A percentile compares a stretch with the other conserved stretches of the same genome.
Conservation (phyloP, 2,888 invertebrate genomes). For the Onthophagus sagittarius region DNA sequence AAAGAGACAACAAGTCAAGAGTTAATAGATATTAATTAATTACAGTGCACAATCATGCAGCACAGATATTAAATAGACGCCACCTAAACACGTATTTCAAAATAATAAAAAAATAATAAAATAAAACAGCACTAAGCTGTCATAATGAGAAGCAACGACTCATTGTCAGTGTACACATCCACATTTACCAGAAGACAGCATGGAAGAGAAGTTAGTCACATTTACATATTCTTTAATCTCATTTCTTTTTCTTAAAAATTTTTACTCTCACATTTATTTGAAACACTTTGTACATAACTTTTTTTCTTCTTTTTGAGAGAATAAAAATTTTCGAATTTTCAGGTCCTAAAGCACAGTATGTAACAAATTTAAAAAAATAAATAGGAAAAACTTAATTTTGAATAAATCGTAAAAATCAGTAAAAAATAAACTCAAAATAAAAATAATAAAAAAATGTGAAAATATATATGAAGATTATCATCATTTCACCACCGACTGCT, state of each 20-base stretch:
- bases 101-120: background rate
- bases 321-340: background rate
- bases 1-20: background rate
- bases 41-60: constrained; percentile 41
- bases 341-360: constrained; percentile 5
- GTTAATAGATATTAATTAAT: constrained; percentile 1
- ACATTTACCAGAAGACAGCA: constrained; percentile 27
- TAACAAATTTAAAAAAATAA: background rate
- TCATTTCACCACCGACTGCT: constrained; percentile 12
- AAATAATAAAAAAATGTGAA: background rate
- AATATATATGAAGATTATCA: background rate
- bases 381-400: background rate
- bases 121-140: constrained; percentile 25
- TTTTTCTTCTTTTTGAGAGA: background rate
- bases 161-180: constrained; percentile 24
- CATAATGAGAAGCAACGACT: constrained; percentile 22
- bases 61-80: constrained; percentile 37
- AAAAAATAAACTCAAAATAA: background rate
- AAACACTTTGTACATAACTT: too few species aligned
- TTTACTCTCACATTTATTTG: background rate
- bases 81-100: constrained; percentile 19
- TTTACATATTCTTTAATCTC: constrained; percentile 13
- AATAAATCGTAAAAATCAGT: constrained; percentile 5
- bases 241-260: background rate
- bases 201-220: constrained; percentile 26